These are phyloP conservation scores for Cynodonichthys magdalenae DNA, from an alignment of 2,797 vertebrate species.

Conservation along the genomic window DNA sequence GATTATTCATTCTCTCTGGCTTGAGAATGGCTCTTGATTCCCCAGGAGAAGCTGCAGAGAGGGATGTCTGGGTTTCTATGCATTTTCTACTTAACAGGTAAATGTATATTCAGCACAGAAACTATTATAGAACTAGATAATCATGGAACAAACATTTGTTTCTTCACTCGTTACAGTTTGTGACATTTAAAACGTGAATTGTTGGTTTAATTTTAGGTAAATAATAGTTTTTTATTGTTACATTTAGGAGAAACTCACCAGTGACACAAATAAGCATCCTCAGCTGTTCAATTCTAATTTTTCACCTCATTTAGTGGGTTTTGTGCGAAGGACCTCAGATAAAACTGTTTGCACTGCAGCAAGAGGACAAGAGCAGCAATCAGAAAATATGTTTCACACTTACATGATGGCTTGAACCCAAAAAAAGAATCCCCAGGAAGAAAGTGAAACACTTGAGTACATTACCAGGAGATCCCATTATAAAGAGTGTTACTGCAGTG, in stretches of 20 bases:
- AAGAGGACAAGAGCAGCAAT: slow-evolving; percentile 2
- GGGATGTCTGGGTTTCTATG: too few species aligned
- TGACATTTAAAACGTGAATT: neutral
- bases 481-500: slow-evolving; percentile 44
- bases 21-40: too few species aligned
- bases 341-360: neutral
- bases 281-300: too few species aligned
- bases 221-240: neutral
- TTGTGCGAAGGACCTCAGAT: neutral
- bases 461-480: slow-evolving; percentile 55
- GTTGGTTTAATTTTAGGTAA: neutral
- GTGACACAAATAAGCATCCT: neutral
- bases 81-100: neutral
- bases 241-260: neutral
- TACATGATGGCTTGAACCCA: slow-evolving; percentile 7
- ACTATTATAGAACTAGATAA: neutral
- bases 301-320: neutral
- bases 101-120: slow-evolving; percentile 34
- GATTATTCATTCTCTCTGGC: too few species aligned
- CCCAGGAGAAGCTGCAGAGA: too few species aligned
- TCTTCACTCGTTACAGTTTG: neutral
- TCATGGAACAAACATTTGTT: neutral
- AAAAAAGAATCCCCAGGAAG: slow-evolving; percentile 20
- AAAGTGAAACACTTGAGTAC: slow-evolving; percentile 46
- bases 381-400: neutral